A percentile compares a stretch with the other conserved stretches of the same genome.
Conservation (phyloP, 2,113 vertebrate genomes). For the Tyrannus savana region DNA sequence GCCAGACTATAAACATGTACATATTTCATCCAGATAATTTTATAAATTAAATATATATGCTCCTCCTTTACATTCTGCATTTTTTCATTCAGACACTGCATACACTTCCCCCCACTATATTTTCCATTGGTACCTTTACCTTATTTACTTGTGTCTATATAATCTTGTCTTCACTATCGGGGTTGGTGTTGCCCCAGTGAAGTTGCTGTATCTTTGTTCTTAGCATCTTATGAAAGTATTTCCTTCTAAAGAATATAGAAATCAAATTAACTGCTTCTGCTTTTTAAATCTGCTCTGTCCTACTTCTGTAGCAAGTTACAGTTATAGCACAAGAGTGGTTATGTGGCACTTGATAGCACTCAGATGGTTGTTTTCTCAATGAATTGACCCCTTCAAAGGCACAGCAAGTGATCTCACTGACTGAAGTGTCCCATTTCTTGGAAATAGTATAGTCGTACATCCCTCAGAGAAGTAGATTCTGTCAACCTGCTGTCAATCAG, state of each 20-base stretch:
- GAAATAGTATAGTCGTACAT: not conserved
- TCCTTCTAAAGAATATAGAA: not conserved
- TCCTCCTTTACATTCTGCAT: not conserved
- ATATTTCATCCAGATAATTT: not conserved
- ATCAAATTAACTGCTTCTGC: not conserved
- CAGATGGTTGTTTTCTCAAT: not conserved
- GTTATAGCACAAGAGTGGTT: not conserved
- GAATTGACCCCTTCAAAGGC: not conserved
- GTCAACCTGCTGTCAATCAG: not conserved
- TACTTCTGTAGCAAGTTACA: not conserved
- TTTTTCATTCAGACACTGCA: not conserved
- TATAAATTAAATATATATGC: not conserved
- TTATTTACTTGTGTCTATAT: not conserved
- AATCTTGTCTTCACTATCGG: not conserved
- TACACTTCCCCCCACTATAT: accelerated
- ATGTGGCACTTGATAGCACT: accelerated
- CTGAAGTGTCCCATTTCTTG: not conserved
- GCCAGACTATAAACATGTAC: not conserved
- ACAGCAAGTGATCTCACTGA: not conserved
- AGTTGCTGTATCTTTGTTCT: not conserved
- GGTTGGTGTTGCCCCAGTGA: not conserved
- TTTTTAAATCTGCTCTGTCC: not conserved
- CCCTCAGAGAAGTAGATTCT: not conserved
- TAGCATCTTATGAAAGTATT: not conserved
- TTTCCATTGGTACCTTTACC: not conserved